Base-by-base conservation (phyloP, 2,797 vertebrate species). In the Enteromius anoplus region DNA sequence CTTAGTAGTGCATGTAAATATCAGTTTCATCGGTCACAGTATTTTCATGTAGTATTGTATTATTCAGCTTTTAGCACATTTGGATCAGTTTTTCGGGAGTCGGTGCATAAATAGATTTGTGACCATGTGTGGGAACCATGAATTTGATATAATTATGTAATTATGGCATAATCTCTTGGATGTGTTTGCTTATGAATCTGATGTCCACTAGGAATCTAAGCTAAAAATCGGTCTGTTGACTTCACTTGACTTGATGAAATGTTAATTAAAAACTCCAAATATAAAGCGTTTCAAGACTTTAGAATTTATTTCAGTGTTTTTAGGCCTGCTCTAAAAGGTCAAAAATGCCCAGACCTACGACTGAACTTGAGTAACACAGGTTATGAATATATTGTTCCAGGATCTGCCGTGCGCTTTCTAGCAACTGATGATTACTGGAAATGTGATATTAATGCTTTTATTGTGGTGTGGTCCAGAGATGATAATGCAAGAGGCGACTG, bases 371-470 rank as follows among this genome's bases (percentile, higher is more conserved):
- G 26, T 26, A 51, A 26, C 19, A 10, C 47, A n/a, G 47, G 10
- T 14, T n/a, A 12, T 51, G 47, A 72, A 21, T 9, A 29, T 47
- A 29, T 29, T 65, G 26, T 77, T 77, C n/a, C 23, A 62, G 75
- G 23, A 64, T 47, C 40, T 60, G 51, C 23, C n/a, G 49, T 32
- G 47, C 47, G 19, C 37, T 40, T 51, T 84, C 68, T 70, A 77
- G 42, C 42, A 53, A 19, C 55, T 6, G 32, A 42, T 84, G 77
- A 29, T 65, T 70, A 29, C 15, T 60, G 11, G n/a, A 42, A 53
- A 71, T 79, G 76, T 77, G 53, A 15, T 49, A 23, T 70, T 49
- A 78, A 60, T 69, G 81, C 65, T 12, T 75, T 83, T 49, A 49
- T 77, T 77, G 75, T 29, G 37, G 8, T 12, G 55, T 76, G 37